Evolutionary conservation across 2,797 vertebrate genomes (phyloP), one percentile per base, ranked within the genome.

Genomic region (Cossypha dichroa): DNA sequence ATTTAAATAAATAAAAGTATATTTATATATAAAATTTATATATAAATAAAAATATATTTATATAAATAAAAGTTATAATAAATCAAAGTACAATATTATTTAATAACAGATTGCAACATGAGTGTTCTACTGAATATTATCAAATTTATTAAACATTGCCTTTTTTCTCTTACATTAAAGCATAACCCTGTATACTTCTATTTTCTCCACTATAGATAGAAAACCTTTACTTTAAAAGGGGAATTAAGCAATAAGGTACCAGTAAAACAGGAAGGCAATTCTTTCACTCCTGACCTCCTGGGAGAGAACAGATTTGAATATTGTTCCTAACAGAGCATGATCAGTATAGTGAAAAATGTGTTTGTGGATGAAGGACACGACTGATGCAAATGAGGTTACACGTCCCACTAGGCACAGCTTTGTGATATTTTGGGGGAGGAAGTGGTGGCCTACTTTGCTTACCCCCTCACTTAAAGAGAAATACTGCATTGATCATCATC

Each of bases 321-420:
- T 56, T 86, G 17, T 55, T 91, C 85, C 64, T 70, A 86, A 36
- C 19, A 62, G 38, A 91, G 45, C 72, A 63, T 45, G 45, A 70
- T 80, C 84, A 90, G 34, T 25, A 75, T 36, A 93, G 69, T n/a
- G 58, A 91, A 88, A 95, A 96, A 91, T 46, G 22, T 78, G 45
- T 89, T 90, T 95, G 54, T 36, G 89, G 63, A 73, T 45, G 54
- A 95, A 91, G 66, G 68, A 79, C 15, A 3, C 10, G 10, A 81
- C 82, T 85, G 64, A 82, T 93, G 77, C 60, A 91, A 95, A 93
- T 76, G 84, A 95, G n/a, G 63, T 88, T 87, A 76, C 91, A 85
- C 1, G 2, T 88, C 76, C 63, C 81, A 72, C 72, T 66, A 87
- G 43, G 40, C 76, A 76, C 29, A 80, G 46, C 72, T 91, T 64